A percentile compares a stretch with the other conserved stretches of the same genome.
Evolutionary conservation across 2,888 invertebrate genomes (phyloP).

Genomic region (Andrena flavipes): DNA sequence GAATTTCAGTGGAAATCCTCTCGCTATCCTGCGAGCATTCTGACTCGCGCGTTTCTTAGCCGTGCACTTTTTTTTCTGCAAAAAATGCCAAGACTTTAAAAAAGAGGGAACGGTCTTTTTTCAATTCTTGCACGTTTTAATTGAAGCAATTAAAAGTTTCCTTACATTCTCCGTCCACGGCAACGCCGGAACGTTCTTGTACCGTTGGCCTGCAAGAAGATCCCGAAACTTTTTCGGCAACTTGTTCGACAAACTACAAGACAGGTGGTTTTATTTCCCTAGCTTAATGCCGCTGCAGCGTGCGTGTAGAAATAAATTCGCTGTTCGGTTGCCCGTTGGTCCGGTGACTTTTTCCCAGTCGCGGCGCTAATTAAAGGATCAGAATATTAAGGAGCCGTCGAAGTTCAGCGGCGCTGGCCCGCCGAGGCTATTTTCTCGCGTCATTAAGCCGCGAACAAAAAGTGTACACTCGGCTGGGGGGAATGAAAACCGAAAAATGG

Average conservation of each 20-base stretch:
- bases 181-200: not conserved
- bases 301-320: not conserved
- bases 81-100: not conserved
- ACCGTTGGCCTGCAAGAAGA: not conserved
- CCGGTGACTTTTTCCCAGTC: not conserved
- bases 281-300: not conserved
- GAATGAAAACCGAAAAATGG: slow-evolving; percentile 34
- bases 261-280: not conserved
- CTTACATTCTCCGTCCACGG: not conserved
- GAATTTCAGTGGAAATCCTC: slow-evolving; percentile 3
- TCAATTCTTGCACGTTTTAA: slow-evolving; percentile 3
- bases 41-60: not conserved
- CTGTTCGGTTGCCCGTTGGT: not conserved
- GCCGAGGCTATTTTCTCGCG: slow-evolving; percentile 35
- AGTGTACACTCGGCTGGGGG: slow-evolving; percentile 31
- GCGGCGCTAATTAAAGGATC: slow-evolving; percentile 26
- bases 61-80: not conserved
- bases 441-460: slow-evolving; percentile 55
- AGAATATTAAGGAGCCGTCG: slow-evolving; percentile 37
- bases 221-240: not conserved
- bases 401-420: slow-evolving; percentile 8
- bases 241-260: not conserved
- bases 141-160: slow-evolving; percentile 23
- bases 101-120: too few relatives aligned
- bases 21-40: not conserved